These are phyloP conservation scores for Loris lydekkerianus DNA, from an alignment of 2,797 vertebrate species.

Conservation along the genomic window DNA sequence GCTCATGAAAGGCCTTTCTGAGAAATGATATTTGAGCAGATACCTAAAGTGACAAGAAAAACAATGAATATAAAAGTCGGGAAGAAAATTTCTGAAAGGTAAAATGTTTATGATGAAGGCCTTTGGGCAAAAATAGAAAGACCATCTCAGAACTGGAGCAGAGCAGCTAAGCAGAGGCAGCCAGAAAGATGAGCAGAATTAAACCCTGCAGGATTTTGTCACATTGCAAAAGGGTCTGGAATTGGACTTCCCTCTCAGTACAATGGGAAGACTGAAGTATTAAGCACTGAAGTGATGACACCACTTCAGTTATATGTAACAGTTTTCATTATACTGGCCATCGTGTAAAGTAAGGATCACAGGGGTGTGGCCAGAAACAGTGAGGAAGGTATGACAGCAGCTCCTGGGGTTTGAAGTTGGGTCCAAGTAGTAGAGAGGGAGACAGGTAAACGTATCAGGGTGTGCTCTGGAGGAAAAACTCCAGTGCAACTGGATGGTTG, in stretches of 20 bases:
- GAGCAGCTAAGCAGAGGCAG: neutral
- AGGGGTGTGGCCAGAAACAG: neutral
- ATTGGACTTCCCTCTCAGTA: neutral
- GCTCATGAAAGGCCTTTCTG: neutral
- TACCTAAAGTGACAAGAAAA: neutral
- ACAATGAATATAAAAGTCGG: neutral
- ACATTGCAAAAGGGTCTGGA: neutral
- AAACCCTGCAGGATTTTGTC: neutral
- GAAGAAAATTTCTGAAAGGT: neutral
- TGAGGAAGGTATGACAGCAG: neutral
- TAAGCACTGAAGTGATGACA: neutral
- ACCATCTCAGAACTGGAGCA: rapidly evolving
- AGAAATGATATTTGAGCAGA: neutral
- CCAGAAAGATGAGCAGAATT: neutral
- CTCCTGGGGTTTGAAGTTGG: neutral
- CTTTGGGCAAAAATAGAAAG: neutral
- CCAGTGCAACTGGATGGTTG: neutral
- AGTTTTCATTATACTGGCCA: neutral
- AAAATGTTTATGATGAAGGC: neutral
- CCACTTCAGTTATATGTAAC: neutral
- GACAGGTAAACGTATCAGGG: neutral
- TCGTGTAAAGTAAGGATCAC: neutral
- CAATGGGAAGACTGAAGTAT: neutral
- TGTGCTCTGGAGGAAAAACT: neutral
- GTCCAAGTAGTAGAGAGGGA: neutral